These are phyloP conservation scores for Dysdera silvatica DNA, from an alignment of 1,140 invertebrate genomes.

Conservation along the genomic window DNA sequence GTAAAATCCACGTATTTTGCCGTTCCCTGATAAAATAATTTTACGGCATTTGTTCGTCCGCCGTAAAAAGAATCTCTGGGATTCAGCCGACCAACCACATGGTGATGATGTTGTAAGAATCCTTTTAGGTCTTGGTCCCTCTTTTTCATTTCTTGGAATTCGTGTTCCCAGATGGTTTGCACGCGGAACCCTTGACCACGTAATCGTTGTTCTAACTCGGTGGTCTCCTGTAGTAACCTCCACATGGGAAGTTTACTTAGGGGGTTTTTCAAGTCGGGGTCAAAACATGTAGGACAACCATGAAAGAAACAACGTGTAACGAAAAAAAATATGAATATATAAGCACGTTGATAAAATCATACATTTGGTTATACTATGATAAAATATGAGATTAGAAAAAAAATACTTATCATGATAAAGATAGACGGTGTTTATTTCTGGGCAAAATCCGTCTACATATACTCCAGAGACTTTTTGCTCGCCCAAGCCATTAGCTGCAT, in stretches of 20 bases:
- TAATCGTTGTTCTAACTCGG: not conserved
- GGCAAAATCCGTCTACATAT: conserved; percentile 8
- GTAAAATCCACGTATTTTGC: conserved; percentile 22
- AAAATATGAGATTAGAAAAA: no score
- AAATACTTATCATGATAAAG: not conserved
- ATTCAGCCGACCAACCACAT: not conserved
- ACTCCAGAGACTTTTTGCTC: not conserved
- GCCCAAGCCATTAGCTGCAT: conserved; percentile 11
- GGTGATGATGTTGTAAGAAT: not conserved
- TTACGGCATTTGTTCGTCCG: not conserved
- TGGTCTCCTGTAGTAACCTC: not conserved
- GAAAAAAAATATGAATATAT: not conserved
- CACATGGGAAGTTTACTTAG: not conserved
- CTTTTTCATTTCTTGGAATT: not conserved
- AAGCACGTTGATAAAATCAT: not conserved
- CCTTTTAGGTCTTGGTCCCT: not conserved
- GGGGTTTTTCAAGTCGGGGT: not conserved
- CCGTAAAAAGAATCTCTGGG: not conserved
- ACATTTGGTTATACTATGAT: not conserved
- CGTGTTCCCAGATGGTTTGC: conserved; percentile 5
- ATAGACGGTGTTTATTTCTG: conserved; percentile 1
- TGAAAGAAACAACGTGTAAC: not conserved
- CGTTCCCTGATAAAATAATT: not conserved
- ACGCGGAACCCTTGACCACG: not conserved
- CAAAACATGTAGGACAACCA: not conserved